phyloP scores from a whole-genome alignment of 2,888 invertebrate genomes.

The Spialia ferax region DNA sequence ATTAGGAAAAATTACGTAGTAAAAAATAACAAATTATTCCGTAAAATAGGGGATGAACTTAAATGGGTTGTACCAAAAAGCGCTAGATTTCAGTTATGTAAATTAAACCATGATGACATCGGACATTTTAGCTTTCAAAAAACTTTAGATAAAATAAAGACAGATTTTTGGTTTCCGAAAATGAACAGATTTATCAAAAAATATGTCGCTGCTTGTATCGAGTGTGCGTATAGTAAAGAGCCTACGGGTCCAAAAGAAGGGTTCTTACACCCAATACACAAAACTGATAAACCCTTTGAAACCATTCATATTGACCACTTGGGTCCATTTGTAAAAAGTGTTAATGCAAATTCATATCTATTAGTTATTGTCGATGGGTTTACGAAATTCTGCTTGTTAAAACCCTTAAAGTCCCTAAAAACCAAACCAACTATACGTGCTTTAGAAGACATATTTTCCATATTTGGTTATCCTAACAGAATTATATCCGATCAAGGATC shows the following conservation, averaged over 20 bases:
- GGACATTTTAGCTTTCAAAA: constrained; percentile 47
- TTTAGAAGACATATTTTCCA: constrained; percentile 1
- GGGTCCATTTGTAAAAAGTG: constrained; percentile 1
- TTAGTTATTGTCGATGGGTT: constrained; percentile 5
- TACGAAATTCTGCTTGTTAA: neutral
- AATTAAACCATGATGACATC: constrained; percentile 48
- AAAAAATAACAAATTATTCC: constrained; percentile 30
- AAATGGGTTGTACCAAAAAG: constrained; percentile 44
- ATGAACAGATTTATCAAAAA: constrained; percentile 20
- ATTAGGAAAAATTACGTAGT: constrained; percentile 42
- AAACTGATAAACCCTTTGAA: neutral
- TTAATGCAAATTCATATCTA: neutral
- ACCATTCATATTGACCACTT: neutral
- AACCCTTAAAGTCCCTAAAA: neutral
- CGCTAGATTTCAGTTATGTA: constrained; percentile 47
- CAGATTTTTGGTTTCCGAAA: constrained; percentile 21
- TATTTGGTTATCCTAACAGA: neutral
- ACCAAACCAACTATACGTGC: neutral
- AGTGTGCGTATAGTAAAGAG: constrained; percentile 7
- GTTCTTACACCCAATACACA: constrained; percentile 9
- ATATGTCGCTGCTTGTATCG: constrained; percentile 8
- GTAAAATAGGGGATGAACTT: constrained; percentile 22
- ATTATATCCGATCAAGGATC: constrained; percentile 14
- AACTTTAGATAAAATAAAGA: constrained; percentile 14
- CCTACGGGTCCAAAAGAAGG: constrained; percentile 4